A percentile compares a stretch with the other conserved stretches of the same genome.
phyloP scores from a whole-genome alignment of 2,888 invertebrate species.

The Andricus quercusramuli region DNA sequence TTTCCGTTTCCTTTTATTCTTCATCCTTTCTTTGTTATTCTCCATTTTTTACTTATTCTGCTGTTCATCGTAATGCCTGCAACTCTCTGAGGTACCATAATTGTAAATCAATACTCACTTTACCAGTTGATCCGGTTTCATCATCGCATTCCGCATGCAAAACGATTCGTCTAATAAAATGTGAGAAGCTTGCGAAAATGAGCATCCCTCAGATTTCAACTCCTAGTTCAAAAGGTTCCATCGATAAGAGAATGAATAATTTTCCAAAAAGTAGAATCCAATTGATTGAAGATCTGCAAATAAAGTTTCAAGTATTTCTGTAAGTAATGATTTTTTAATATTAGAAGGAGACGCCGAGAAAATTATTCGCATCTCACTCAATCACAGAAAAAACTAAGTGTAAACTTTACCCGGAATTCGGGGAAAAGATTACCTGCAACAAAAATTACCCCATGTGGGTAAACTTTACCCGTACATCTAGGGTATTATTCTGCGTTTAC shows the following conservation, averaged over 20 bases:
- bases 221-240: not conserved
- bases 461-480: too few relatives aligned
- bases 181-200: conserved; percentile 23
- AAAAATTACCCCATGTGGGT: too few relatives aligned
- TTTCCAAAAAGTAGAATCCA: not conserved
- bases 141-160: not conserved
- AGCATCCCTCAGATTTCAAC: conserved; percentile 15
- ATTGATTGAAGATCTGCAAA: not conserved
- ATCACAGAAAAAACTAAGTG: too few relatives aligned
- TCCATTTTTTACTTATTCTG: not conserved
- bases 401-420: too few relatives aligned
- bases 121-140: conserved; percentile 12
- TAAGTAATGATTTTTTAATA: too few relatives aligned
- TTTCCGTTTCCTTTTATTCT: conserved; percentile 6
- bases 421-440: too few relatives aligned
- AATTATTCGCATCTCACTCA: too few relatives aligned
- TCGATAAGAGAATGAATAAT: not conserved
- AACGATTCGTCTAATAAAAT: conserved; percentile 19
- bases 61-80: conserved; percentile 5
- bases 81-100: conserved; percentile 42
- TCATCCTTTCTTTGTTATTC: not conserved
- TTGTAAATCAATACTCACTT: conserved; percentile 60
- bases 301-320: too few relatives aligned
- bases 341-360: too few relatives aligned
- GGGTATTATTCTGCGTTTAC: too few relatives aligned